Percentiles rank a stretch among this genome's conserved stretches.
Conservation (phyloP, 2,113 vertebrate species). For the Elanoides forficatus region DNA sequence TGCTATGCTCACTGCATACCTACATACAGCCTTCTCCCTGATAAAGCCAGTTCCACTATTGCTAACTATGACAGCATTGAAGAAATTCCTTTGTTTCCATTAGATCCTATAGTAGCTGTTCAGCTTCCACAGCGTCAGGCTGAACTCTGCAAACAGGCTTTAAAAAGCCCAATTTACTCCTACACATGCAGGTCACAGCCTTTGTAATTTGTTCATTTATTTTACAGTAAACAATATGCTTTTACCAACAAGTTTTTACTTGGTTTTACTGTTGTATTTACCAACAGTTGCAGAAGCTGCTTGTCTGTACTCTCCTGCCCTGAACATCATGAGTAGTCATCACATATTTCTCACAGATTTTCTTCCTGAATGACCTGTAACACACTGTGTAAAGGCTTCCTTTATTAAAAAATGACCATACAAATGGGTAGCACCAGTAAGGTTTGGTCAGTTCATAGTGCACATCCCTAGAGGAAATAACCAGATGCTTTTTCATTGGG, state of each 20-base stretch:
- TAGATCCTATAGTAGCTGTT: neutral
- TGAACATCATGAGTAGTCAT: neutral
- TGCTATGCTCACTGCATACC: accelerated
- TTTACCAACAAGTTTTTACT: too few relatives aligned
- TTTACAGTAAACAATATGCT: neutral
- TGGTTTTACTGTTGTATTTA: neutral
- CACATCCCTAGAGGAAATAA: neutral
- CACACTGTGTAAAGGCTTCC: neutral
- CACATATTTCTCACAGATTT: neutral
- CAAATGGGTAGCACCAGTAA: neutral
- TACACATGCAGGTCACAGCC: neutral
- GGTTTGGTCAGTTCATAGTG: neutral
- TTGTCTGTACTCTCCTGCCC: neutral
- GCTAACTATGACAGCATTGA: neutral
- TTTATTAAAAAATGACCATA: neutral
- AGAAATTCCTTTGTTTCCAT: neutral
- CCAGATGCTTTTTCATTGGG: neutral
- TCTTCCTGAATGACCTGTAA: neutral
- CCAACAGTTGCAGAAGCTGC: neutral
- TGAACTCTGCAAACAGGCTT: neutral
- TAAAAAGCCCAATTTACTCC: neutral
- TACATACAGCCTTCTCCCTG: neutral
- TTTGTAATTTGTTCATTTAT: neutral
- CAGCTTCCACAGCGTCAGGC: neutral
- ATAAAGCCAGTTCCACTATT: neutral